Conservation (phyloP, 2,888 invertebrate species). For the Parascotia fuliginaria region DNA sequence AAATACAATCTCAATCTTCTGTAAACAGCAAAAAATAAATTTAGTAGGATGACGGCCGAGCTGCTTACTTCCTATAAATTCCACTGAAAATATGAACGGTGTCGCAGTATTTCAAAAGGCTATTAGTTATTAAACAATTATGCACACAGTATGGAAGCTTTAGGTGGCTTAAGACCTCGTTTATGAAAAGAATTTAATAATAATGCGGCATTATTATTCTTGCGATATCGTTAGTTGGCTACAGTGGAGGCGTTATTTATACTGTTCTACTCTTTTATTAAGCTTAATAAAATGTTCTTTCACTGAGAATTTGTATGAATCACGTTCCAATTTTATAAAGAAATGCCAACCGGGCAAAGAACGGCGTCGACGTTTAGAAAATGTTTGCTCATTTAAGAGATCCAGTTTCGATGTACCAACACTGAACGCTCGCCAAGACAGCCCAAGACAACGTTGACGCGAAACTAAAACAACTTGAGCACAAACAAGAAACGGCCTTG, state of each 20-base stretch:
- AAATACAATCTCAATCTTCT: conserved; percentile 66
- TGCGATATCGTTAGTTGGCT: conserved; percentile 36
- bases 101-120: conserved; percentile 70
- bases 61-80: conserved; percentile 68
- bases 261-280: conserved; percentile 11
- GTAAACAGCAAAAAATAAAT: conserved; percentile 77
- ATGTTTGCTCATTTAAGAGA: conserved; percentile 6
- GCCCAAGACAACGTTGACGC: conserved; percentile 27
- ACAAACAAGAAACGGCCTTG: conserved; percentile 51
- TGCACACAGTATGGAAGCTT: conserved; percentile 61
- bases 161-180: conserved; percentile 52
- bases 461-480: conserved; percentile 35
- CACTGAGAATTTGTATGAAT: not conserved
- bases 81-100: conserved; percentile 60
- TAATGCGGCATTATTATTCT: conserved; percentile 55
- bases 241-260: conserved; percentile 37
- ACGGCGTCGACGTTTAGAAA: conserved; percentile 51
- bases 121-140: conserved; percentile 72
- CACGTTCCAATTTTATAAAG: conserved; percentile 50
- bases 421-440: conserved; percentile 23
- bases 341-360: conserved; percentile 40
- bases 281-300: not conserved
- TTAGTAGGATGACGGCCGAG: conserved; percentile 56
- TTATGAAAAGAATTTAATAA: conserved; percentile 61
- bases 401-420: conserved; percentile 15